Evolutionary conservation across 2,113 vertebrate species (phyloP).

Genomic region (Mormyrus lacerda): DNA sequence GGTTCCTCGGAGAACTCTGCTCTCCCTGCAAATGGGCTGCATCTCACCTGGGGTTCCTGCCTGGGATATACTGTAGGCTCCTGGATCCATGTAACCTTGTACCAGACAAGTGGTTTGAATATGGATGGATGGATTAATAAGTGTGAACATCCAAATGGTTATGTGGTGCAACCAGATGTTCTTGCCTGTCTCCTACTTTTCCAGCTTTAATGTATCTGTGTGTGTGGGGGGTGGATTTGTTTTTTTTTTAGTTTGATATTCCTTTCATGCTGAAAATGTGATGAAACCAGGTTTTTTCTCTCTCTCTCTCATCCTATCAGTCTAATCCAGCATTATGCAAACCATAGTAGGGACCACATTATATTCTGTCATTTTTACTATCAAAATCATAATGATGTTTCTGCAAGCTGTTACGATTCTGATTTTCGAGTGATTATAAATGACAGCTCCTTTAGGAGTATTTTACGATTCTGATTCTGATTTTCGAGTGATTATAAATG

Average conservation of each 20-base stretch:
- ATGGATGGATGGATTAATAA: background rate
- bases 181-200: background rate
- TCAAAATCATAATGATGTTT: background rate
- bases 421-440: background rate
- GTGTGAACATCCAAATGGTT: background rate
- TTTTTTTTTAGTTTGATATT: background rate
- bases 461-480: background rate
- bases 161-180: background rate
- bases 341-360: background rate
- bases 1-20: background rate
- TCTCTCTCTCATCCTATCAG: background rate
- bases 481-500: background rate
- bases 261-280: background rate
- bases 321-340: background rate
- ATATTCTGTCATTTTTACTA: background rate
- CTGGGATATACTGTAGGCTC: background rate
- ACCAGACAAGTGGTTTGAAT: background rate
- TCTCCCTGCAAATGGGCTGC: background rate
- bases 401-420: background rate
- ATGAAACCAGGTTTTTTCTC: background rate
- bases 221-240: background rate
- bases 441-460: background rate
- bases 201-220: background rate
- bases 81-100: background rate
- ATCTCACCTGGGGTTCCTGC: background rate